Conservation (phyloP, 2,888 invertebrate genomes). For the Oscheius sp. region DNA sequence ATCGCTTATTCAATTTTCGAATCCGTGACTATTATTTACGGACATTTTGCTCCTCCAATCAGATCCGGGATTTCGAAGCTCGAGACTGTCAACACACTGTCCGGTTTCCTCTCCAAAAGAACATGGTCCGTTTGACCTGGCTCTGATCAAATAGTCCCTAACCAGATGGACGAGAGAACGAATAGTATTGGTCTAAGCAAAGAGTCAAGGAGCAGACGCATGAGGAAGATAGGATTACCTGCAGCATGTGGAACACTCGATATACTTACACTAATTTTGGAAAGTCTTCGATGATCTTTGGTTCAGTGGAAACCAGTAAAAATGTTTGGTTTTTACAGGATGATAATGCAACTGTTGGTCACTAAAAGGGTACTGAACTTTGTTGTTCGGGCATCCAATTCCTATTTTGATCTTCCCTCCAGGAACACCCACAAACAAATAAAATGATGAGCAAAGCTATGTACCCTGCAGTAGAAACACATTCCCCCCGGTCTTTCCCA, state of each 20-base stretch:
- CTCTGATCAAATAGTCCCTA: too few relatives aligned
- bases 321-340: neutral
- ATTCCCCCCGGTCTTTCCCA: neutral
- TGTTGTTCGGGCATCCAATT: neutral
- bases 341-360: neutral
- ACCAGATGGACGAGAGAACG: neutral
- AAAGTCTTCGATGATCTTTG: neutral
- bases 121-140: too few relatives aligned
- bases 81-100: neutral
- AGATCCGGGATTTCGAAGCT: neutral
- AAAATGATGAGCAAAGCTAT: neutral
- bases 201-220: conserved; percentile 8
- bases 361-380: neutral
- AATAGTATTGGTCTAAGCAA: neutral
- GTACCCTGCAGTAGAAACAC: neutral
- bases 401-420: too few relatives aligned
- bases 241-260: neutral
- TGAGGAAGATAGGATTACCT: conserved; percentile 5
- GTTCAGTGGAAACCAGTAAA: neutral
- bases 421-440: too few relatives aligned
- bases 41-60: too few relatives aligned
- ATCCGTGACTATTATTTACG: too few relatives aligned
- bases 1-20: too few relatives aligned
- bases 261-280: neutral
- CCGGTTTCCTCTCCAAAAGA: neutral